Base-by-base conservation (phyloP, 2,888 invertebrate genomes). In the Diaphora mendica region DNA sequence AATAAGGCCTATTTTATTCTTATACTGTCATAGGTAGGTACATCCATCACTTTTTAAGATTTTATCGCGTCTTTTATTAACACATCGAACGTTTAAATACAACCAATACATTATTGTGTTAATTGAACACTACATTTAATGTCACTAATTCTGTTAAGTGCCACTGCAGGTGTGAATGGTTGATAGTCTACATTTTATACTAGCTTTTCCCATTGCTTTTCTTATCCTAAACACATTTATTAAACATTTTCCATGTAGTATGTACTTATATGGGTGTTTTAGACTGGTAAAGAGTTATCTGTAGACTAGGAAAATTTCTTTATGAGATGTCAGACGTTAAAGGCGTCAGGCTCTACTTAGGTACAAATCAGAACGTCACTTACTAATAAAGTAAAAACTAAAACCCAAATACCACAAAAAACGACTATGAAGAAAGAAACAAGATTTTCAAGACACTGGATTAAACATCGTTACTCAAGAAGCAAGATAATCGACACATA, bases 81-180 rank as follows among this genome's bases (percentile, higher is more conserved):
- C 42, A 44, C n/a, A 42, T 20, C 30, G 11, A 55, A 2, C 4
- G n/a, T 73, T 51, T 44, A 42, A 68, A 20, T 33, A 35, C n/a
- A 71, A 30, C n/a, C 64, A 68, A 74, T 74, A 71, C 70, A 30
- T 71, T 64, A 39, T 64, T 55, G 64, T 75, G 71, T 73, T 77
- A 77, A 79, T 79, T 77, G 65, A 59, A 70, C 68, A 66, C 26
- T 72, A 67, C 72, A 71, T 75, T 83, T 77, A 81, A 78, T 81
- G 86, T 84, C 79, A 75, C 80, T 84, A 91, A 91, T 91, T 88
- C 78, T 30, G 80, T 82, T 89, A 86, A 92, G 90, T 91, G 91
- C 89, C 87, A 17, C 48, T 48, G 39, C 72, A 74, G 9, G 20
- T 64, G 17, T 51, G 4, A 78, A 70, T 73, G 78, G 74, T 79